Percentiles rank a stretch among this genome's conserved stretches.
Conservation (phyloP, 2,113 vertebrate species). For the Pollimyrus isidori region DNA sequence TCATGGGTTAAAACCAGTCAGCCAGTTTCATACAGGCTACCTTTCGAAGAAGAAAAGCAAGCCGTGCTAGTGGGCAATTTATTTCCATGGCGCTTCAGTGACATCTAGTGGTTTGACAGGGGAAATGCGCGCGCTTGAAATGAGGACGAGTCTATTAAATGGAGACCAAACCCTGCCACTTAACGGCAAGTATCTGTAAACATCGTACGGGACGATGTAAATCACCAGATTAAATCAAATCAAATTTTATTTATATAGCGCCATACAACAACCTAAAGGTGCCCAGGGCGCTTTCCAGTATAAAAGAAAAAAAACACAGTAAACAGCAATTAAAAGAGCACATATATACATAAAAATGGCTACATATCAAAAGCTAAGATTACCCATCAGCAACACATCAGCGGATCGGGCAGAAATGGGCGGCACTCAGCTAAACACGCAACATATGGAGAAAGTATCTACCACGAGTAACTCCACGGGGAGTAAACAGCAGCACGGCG, state of each 20-base stretch:
- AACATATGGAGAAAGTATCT: neutral
- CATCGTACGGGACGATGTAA: neutral
- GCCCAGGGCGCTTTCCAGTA: no score
- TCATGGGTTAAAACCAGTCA: neutral
- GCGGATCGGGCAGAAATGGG: neutral
- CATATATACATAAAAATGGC: no score
- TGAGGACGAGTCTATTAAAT: neutral
- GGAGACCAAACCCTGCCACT: neutral
- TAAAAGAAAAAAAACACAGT: no score
- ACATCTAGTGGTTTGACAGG: slow-evolving; percentile 50
- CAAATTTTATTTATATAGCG: no score
- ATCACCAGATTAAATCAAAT: no score
- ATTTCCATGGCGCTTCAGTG: slow-evolving; percentile 46
- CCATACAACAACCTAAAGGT: no score
- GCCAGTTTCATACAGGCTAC: neutral
- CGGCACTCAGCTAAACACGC: neutral
- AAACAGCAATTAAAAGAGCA: no score
- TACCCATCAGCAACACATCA: neutral
- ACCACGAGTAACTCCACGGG: neutral
- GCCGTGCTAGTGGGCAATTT: neutral
- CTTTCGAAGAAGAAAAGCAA: neutral
- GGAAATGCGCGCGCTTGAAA: neutral
- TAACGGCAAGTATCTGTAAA: neutral
- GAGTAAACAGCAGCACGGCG: neutral
- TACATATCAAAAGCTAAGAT: no score